Conservation (phyloP, 2,888 invertebrate genomes). For the Punctoribates punctum region DNA sequence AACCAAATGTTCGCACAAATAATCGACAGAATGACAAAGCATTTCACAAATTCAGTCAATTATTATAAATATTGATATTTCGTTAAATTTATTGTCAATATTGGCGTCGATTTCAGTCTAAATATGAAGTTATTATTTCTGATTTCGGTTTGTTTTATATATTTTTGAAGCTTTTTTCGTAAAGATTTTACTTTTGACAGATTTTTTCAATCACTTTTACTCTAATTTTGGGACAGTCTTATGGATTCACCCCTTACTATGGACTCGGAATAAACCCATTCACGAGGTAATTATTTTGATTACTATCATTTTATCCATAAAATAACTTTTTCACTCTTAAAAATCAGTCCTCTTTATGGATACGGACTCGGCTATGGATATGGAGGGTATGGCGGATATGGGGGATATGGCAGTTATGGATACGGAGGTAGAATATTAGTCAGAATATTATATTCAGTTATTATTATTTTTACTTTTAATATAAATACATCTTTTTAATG, state of each 20-base stretch:
- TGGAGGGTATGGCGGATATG: constrained; percentile 3
- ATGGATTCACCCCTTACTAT: constrained; percentile 22
- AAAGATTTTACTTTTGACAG: not conserved
- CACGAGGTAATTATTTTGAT: constrained; percentile 1
- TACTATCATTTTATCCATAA: too few species aligned
- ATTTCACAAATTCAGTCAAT: not conserved
- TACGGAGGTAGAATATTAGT: not conserved
- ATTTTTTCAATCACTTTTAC: not conserved
- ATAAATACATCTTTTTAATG: too few species aligned
- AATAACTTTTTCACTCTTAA: too few species aligned
- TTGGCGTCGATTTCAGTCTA: too few species aligned
- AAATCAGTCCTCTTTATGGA: constrained; percentile 7
- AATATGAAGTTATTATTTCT: too few species aligned
- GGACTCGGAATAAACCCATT: constrained; percentile 21
- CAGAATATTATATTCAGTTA: not conserved
- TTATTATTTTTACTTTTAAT: not conserved
- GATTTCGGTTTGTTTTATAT: too few species aligned
- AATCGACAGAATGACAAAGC: constrained; percentile 23
- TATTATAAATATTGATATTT: not conserved
- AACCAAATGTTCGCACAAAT: not conserved
- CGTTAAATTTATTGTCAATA: not conserved
- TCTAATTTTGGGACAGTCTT: not conserved
- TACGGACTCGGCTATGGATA: not conserved
- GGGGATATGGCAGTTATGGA: not conserved
- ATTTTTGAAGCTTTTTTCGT: too few species aligned